Percentiles rank a stretch among this genome's conserved stretches.
These are phyloP conservation scores for Corythaeola cristata DNA, from an alignment of 2,113 vertebrate genomes.

Conservation along the genomic window DNA sequence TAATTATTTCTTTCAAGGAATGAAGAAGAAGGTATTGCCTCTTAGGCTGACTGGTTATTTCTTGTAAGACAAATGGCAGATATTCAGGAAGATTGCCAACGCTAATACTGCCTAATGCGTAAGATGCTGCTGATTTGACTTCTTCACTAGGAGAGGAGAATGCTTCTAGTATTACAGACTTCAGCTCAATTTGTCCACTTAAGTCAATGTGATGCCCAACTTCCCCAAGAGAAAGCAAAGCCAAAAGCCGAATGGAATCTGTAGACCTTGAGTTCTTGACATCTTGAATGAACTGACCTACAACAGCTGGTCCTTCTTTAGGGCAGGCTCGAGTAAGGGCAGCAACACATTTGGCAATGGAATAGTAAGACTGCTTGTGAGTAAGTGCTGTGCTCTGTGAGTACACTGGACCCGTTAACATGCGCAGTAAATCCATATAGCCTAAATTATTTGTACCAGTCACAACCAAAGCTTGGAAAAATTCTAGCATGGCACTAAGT, in stretches of 20 bases:
- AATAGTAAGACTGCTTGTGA: slow-evolving; percentile 99
- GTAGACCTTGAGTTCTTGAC: slow-evolving; percentile 98
- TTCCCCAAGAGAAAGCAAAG: slow-evolving; percentile 94
- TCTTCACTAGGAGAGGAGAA: slow-evolving; percentile 98
- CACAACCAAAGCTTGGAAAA: slow-evolving; percentile 95
- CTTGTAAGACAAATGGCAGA: slow-evolving; percentile 97
- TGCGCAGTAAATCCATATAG: slow-evolving; percentile 97
- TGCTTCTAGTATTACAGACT: slow-evolving; percentile 95
- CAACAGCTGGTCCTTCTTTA: slow-evolving; percentile 93
- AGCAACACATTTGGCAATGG: slow-evolving; percentile 98
- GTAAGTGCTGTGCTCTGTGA: slow-evolving; percentile 92
- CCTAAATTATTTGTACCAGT: slow-evolving; percentile 91
- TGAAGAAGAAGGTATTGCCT: slow-evolving; percentile 97
- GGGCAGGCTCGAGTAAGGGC: slow-evolving; percentile 96
- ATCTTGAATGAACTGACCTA: slow-evolving; percentile 98
- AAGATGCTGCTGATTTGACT: slow-evolving; percentile 97
- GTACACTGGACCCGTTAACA: slow-evolving; percentile 96
- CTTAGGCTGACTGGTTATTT: slow-evolving; percentile 96
- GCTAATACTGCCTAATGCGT: slow-evolving; percentile 95
- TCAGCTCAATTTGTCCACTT: slow-evolving; percentile 94
- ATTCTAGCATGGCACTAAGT: slow-evolving; percentile 96
- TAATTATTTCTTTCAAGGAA: slow-evolving; percentile 98
- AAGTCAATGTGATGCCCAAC: slow-evolving; percentile 98
- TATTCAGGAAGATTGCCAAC: slow-evolving; percentile 98
- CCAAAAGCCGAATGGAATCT: slow-evolving; percentile 95